Evolutionary conservation across 2,113 vertebrate species (phyloP).

Genomic region (Alaudala cheleensis): DNA sequence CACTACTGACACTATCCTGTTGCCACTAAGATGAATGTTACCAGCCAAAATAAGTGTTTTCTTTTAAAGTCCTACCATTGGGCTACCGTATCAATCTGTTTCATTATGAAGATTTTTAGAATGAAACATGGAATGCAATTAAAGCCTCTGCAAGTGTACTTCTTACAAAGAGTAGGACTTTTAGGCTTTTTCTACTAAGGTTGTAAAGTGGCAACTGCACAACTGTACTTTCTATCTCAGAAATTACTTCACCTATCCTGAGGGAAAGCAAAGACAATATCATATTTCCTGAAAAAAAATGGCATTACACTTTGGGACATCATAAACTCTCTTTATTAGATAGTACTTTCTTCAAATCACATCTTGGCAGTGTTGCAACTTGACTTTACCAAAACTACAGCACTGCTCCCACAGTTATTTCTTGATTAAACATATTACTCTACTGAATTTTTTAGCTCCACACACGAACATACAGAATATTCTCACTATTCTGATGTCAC

Average conservation of each 20-base stretch:
- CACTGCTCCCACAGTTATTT: not conserved
- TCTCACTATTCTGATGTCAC: not conserved
- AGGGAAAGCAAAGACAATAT: slow-evolving; percentile 4
- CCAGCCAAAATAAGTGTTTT: not conserved
- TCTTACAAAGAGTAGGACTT: not conserved
- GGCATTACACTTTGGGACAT: not conserved
- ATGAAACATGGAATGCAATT: not conserved
- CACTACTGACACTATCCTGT: not conserved
- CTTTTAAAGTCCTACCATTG: not conserved
- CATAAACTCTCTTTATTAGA: slow-evolving; percentile 17
- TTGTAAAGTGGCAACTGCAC: not conserved
- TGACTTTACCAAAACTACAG: not conserved
- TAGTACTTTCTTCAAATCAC: not conserved
- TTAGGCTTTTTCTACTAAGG: not conserved
- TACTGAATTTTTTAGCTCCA: not conserved
- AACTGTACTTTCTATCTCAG: not conserved
- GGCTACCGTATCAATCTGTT: not conserved
- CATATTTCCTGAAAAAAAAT: not conserved
- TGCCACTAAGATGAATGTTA: not conserved
- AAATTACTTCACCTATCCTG: slow-evolving; percentile 20
- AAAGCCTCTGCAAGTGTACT: not conserved
- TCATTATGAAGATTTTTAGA: not conserved
- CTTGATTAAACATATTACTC: not conserved
- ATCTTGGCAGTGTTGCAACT: not conserved
- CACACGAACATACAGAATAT: not conserved